Conservation (phyloP, 2,113 vertebrate species). For the Larimichthys polyactis region DNA sequence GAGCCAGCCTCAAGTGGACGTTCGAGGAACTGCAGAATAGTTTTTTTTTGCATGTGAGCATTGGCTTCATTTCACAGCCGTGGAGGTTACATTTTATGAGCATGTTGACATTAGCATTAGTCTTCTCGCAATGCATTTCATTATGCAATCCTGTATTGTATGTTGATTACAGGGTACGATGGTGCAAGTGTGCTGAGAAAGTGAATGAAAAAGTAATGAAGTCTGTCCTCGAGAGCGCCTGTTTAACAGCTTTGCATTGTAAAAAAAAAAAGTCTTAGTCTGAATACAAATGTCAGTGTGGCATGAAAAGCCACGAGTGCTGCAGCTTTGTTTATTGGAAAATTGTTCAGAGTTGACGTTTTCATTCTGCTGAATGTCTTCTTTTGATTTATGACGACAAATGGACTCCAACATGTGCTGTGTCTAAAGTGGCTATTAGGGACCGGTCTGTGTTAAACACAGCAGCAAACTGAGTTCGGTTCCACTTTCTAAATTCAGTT, state of each 20-base stretch:
- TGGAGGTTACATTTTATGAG: no score
- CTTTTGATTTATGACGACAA: conserved; percentile 5
- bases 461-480: neutral
- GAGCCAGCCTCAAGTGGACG: no score
- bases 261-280: no score
- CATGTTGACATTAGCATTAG: no score
- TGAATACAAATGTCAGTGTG: neutral
- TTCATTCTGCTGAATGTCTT: conserved; percentile 5
- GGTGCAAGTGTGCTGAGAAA: conserved; percentile 1
- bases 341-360: neutral
- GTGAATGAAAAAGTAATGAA: neutral
- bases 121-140: neutral
- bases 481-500: neutral
- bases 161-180: neutral
- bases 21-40: no score
- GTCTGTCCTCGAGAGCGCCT: neutral
- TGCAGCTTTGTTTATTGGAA: conserved; percentile 19
- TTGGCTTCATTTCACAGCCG: no score
- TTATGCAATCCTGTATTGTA: neutral
- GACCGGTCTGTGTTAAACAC: neutral
- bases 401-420: neutral
- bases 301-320: conserved; percentile 16
- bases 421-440: neutral
- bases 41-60: no score
- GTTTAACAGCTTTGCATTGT: neutral